Conservation (phyloP, 1,140 invertebrate species). For the Gerris buenoi region DNA sequence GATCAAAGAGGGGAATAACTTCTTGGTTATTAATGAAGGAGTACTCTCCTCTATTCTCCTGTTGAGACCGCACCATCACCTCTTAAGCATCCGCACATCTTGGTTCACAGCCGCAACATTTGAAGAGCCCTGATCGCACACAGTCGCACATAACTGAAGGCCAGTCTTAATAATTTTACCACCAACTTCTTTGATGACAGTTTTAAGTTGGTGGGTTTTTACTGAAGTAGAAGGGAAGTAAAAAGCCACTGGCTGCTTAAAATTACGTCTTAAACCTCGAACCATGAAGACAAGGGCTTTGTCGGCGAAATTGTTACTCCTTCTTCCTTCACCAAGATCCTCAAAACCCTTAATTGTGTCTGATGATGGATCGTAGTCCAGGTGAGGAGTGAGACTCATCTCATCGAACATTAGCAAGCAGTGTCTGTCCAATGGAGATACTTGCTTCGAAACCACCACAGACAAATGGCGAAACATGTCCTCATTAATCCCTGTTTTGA, state of each 20-base stretch:
- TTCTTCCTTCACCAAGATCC: not conserved
- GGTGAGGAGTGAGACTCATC: not conserved
- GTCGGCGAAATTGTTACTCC: not conserved
- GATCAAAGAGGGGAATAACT: not conserved
- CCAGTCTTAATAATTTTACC: not conserved
- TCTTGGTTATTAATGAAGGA: not conserved
- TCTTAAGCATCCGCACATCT: not conserved
- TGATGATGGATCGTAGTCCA: not conserved
- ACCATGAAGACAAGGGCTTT: not conserved
- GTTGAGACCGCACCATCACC: not conserved
- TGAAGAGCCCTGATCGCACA: not conserved
- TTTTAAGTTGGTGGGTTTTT: not conserved
- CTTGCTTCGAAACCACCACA: not conserved
- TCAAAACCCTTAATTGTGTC: not conserved
- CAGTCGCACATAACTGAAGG: not conserved
- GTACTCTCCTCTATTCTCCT: not conserved
- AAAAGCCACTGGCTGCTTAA: not conserved
- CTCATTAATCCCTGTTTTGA: not conserved
- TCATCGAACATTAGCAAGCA: not conserved
- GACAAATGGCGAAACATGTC: not conserved
- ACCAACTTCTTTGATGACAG: not conserved
- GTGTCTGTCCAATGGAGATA: not conserved
- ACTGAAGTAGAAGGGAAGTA: not conserved
- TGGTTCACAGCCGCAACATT: not conserved
- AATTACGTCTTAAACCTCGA: not conserved